Evolutionary conservation across 1,140 invertebrate species (phyloP).

Genomic region (Ostrea denselamellosa): DNA sequence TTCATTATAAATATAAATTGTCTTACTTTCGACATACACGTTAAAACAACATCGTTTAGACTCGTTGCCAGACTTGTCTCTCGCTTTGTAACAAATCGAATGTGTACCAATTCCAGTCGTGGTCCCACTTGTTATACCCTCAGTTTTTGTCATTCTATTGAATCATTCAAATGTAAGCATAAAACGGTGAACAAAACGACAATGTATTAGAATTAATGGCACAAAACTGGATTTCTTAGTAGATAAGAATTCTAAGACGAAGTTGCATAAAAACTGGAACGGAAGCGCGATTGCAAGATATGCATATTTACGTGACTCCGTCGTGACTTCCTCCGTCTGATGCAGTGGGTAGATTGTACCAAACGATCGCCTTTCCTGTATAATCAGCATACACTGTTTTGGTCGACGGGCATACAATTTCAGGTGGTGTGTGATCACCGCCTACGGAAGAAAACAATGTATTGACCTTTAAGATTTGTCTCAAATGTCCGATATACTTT

Average conservation of each 20-base stretch:
- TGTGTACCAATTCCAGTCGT: neutral
- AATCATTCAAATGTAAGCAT: too few species aligned
- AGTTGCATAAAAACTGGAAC: too few species aligned
- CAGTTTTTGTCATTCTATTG: neutral
- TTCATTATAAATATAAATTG: neutral
- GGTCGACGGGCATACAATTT: neutral
- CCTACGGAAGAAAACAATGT: neutral
- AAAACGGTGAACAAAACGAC: too few species aligned
- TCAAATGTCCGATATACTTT: too few species aligned
- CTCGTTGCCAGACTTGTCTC: neutral
- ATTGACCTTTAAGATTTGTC: neutral
- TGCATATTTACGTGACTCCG: constrained; percentile 9
- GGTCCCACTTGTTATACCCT: neutral
- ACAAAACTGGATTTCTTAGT: too few species aligned
- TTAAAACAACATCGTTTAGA: constrained; percentile 6
- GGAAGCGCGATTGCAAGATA: too few species aligned
- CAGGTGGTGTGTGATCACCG: neutral
- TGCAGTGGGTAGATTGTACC: neutral
- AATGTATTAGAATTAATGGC: too few species aligned
- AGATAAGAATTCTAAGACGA: too few species aligned
- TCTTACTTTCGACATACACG: neutral
- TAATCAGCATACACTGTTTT: neutral
- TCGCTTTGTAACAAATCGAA: neutral
- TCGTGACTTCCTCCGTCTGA: neutral
- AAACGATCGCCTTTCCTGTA: neutral